Percentiles rank a stretch among this genome's conserved stretches.
These are phyloP conservation scores for Labeo catla DNA, from an alignment of 2,113 vertebrate genomes.

Conservation along the genomic window DNA sequence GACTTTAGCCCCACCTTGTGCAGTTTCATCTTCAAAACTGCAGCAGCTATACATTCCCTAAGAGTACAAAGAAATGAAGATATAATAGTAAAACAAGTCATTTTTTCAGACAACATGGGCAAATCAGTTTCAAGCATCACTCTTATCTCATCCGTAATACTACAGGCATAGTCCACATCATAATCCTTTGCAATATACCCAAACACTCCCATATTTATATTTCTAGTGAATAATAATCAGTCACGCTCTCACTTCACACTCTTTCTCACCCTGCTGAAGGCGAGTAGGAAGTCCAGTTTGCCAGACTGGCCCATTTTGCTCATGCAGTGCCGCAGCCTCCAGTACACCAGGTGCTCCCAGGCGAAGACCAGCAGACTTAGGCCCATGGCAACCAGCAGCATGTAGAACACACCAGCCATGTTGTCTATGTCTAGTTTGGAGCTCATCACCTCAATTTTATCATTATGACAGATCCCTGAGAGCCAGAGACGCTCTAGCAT, in stretches of 20 bases:
- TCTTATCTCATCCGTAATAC: neutral
- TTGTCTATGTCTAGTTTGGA: conserved; percentile 93
- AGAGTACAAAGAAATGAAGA: conserved; percentile 43
- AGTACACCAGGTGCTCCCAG: conserved; percentile 90
- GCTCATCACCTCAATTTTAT: conserved; percentile 94
- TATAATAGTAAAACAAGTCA: neutral
- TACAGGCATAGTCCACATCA: no score
- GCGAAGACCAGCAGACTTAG: conserved; percentile 88
- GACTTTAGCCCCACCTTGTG: conserved; percentile 73
- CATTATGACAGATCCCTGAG: conserved; percentile 90
- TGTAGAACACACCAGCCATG: conserved; percentile 93
- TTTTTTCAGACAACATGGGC: neutral
- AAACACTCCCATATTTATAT: neutral
- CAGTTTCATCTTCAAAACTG: conserved; percentile 85
- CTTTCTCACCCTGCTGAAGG: conserved; percentile 83
- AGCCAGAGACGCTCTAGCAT: conserved; percentile 90
- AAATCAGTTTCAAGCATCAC: neutral
- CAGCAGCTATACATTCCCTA: conserved; percentile 95
- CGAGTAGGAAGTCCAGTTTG: conserved; percentile 87
- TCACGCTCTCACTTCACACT: neutral
- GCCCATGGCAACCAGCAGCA: conserved; percentile 91
- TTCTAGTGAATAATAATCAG: neutral
- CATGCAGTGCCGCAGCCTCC: conserved; percentile 87
- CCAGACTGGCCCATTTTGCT: conserved; percentile 81
- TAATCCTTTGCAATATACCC: neutral